Conservation (phyloP, 2,888 invertebrate genomes). For the Tenthredo mesomela region DNA sequence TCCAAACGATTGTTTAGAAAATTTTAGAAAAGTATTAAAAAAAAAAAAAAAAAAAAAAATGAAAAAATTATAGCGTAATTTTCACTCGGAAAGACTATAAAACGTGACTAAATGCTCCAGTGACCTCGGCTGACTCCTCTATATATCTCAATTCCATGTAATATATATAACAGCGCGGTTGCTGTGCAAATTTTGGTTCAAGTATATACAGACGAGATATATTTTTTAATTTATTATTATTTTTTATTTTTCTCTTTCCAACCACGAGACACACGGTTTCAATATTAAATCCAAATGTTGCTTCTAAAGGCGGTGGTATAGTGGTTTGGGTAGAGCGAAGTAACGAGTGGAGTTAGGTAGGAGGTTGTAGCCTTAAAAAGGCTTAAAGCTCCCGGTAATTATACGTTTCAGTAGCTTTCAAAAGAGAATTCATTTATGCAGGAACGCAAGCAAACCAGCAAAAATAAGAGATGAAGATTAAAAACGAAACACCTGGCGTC, state of each 20-base stretch:
- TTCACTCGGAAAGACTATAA: neutral
- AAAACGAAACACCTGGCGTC: constrained; percentile 46
- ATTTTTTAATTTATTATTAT: no score
- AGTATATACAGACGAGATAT: neutral
- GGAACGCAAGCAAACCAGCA: constrained; percentile 12
- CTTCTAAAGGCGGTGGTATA: neutral
- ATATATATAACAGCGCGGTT: no score
- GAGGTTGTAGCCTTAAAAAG: constrained; percentile 22
- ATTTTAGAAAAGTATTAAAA: neutral
- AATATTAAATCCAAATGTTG: neutral
- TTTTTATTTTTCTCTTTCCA: no score
- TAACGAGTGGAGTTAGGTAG: neutral
- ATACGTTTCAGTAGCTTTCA: constrained; percentile 50
- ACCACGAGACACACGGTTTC: neutral
- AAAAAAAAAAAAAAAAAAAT: neutral
- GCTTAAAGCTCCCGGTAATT: constrained; percentile 49
- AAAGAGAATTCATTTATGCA: constrained; percentile 48
- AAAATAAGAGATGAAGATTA: constrained; percentile 48
- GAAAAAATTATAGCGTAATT: neutral
- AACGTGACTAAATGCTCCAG: neutral
- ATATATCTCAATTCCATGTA: neutral
- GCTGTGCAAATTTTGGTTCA: neutral
- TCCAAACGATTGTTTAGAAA: no score
- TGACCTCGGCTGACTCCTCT: neutral
- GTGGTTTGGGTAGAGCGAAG: neutral